These are phyloP conservation scores for Drosophila putrida DNA, from an alignment of 2,888 invertebrate genomes.

Conservation along the genomic window DNA sequence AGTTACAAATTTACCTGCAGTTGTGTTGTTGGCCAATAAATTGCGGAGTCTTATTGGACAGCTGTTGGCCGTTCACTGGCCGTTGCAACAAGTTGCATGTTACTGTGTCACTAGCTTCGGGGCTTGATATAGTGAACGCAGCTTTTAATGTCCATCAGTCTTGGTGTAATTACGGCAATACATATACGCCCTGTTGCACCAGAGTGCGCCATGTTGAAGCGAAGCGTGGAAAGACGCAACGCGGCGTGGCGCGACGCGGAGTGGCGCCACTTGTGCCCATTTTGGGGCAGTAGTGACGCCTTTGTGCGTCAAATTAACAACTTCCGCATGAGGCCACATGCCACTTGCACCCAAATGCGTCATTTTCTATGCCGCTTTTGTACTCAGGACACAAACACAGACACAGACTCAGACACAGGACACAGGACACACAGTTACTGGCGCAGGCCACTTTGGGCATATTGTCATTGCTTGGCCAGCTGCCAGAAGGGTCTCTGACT, in stretches of 20 bases:
- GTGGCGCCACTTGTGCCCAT: constrained; percentile 71
- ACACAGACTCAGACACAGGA: constrained; percentile 27
- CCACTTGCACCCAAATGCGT: constrained; percentile 81
- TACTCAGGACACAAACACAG: constrained; percentile 32
- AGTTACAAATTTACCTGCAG: neutral
- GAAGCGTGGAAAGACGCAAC: neutral
- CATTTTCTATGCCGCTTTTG: constrained; percentile 74
- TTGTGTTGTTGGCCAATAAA: constrained; percentile 40
- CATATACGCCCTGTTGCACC: constrained; percentile 67
- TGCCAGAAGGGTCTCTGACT: constrained; percentile 56
- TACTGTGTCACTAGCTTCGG: constrained; percentile 7
- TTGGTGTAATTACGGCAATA: constrained; percentile 65
- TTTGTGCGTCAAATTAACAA: constrained; percentile 82
- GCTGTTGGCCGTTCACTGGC: constrained; percentile 5
- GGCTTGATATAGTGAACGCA: constrained; percentile 37
- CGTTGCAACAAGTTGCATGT: constrained; percentile 31
- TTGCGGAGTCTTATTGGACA: constrained; percentile 43
- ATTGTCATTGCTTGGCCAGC: constrained; percentile 75
- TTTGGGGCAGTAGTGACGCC: constrained; percentile 48
- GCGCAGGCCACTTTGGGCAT: constrained; percentile 69
- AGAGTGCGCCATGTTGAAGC: constrained; percentile 10
- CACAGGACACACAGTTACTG: constrained; percentile 22
- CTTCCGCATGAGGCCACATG: constrained; percentile 81
- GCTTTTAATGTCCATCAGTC: constrained; percentile 50
- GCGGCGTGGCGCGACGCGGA: constrained; percentile 5